Conservation (phyloP, 2,888 invertebrate genomes). For the Polydesmus complanatus region DNA sequence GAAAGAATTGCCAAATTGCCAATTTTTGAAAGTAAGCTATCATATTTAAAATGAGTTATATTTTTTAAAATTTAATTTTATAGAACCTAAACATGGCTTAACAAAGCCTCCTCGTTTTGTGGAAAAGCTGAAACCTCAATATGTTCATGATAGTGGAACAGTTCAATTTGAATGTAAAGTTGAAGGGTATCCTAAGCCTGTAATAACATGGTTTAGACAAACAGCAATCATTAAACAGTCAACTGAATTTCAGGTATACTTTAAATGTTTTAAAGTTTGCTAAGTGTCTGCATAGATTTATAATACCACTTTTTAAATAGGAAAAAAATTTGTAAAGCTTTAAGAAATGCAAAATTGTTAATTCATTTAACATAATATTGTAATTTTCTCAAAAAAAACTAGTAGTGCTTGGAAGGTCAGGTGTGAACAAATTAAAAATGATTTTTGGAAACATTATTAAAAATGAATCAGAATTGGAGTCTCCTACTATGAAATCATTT, state of each 20-base stretch:
- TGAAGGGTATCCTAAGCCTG: constrained; percentile 82
- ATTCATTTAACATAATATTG: background rate
- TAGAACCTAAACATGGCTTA: constrained; percentile 42
- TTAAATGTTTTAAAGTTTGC: too few relatives aligned
- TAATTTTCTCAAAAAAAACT: background rate
- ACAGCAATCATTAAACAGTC: constrained; percentile 83
- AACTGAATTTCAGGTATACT: constrained; percentile 58
- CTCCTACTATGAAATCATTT: too few relatives aligned
- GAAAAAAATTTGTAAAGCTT: too few relatives aligned
- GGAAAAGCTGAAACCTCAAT: constrained; percentile 65
- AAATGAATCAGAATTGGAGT: too few relatives aligned
- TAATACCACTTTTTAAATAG: too few relatives aligned
- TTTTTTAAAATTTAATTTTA: constrained; percentile 1
- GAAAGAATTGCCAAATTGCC: constrained; percentile 84
- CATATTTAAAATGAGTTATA: background rate
- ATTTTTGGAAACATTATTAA: too few relatives aligned
- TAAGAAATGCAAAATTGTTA: too few relatives aligned
- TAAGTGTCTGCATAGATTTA: too few relatives aligned
- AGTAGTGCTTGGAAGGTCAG: too few relatives aligned
- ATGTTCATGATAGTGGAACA: constrained; percentile 75
- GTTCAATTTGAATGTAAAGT: constrained; percentile 95
- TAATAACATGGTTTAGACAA: constrained; percentile 93
- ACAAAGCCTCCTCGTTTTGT: constrained; percentile 72
- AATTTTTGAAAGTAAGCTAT: constrained; percentile 72
- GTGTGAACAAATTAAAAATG: too few relatives aligned